Conservation (phyloP, 1,140 invertebrate genomes). For the Penaeus vannamei region DNA sequence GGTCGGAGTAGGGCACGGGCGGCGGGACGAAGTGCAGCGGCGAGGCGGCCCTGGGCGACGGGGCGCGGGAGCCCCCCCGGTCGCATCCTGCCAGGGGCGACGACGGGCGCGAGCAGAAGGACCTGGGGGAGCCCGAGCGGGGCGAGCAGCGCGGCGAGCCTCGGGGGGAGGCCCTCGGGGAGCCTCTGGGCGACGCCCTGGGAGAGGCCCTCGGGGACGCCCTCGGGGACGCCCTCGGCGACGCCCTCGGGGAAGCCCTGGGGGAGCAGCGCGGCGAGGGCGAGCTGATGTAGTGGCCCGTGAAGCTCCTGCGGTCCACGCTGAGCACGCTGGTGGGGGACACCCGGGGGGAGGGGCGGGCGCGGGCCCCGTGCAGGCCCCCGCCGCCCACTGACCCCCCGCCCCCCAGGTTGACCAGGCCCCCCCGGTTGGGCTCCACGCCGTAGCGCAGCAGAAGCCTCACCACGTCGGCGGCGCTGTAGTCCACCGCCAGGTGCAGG, state of each 20-base stretch:
- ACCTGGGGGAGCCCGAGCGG: slow-evolving; percentile 61
- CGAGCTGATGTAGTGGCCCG: slow-evolving; percentile 44
- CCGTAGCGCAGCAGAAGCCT: slow-evolving; percentile 75
- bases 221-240: slow-evolving; percentile 39
- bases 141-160: slow-evolving; percentile 69
- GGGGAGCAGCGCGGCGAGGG: slow-evolving; percentile 47
- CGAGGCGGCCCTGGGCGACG: slow-evolving; percentile 47
- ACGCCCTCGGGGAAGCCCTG: slow-evolving; percentile 35
- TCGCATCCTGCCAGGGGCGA: slow-evolving; percentile 59
- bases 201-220: slow-evolving; percentile 47
- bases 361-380: slow-evolving; percentile 25
- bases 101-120: slow-evolving; percentile 55
- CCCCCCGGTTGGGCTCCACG: slow-evolving; percentile 76
- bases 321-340: slow-evolving; percentile 63
- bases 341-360: slow-evolving; percentile 57
- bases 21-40: slow-evolving; percentile 56
- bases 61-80: slow-evolving; percentile 44
- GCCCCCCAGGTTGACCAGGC: slow-evolving; percentile 68
- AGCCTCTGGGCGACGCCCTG: slow-evolving; percentile 67
- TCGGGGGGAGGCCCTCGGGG: slow-evolving; percentile 67
- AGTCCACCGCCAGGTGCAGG: slow-evolving; percentile 76
- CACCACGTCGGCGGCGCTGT: slow-evolving; percentile 75
- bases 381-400: background rate
- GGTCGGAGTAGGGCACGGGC: slow-evolving; percentile 47
- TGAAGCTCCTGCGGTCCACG: slow-evolving; percentile 58